phyloP scores from a whole-genome alignment of 2,888 invertebrate genomes.

The Mesorhabditis belari region DNA sequence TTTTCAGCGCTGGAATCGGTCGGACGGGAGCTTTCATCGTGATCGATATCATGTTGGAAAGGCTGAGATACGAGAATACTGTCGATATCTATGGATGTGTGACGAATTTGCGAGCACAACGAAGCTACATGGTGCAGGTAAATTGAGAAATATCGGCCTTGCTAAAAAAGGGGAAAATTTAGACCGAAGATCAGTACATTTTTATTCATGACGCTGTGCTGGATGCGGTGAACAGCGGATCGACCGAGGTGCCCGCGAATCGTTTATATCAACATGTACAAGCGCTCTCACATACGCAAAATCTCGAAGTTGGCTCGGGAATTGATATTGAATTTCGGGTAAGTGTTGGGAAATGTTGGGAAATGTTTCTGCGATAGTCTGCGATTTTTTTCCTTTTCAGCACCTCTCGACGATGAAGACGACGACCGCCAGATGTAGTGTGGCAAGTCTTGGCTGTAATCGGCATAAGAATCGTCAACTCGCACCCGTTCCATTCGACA shows the following conservation, averaged over 20 bases:
- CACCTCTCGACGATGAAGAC: constrained; percentile 86
- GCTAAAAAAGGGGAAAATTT: neutral
- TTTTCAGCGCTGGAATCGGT: constrained; percentile 72
- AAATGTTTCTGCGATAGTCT: too few relatives aligned
- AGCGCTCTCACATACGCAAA: constrained; percentile 83
- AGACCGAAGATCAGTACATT: constrained; percentile 69
- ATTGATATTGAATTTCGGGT: constrained; percentile 27
- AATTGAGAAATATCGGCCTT: neutral
- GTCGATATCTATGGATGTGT: constrained; percentile 99
- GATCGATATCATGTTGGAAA: constrained; percentile 95
- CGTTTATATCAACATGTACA: constrained; percentile 90
- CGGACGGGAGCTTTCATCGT: constrained; percentile 95
- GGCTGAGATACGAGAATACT: constrained; percentile 91
- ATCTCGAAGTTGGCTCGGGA: constrained; percentile 59
- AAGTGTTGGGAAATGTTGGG: too few relatives aligned
- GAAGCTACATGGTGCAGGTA: constrained; percentile 94
- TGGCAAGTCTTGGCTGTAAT: constrained; percentile 90
- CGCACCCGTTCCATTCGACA: constrained; percentile 93
- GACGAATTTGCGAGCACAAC: constrained; percentile 88
- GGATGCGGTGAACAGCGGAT: constrained; percentile 91
- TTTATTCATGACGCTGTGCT: constrained; percentile 96
- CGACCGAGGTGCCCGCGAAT: constrained; percentile 81
- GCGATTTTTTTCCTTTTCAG: too few relatives aligned
- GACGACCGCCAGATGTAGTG: constrained; percentile 85
- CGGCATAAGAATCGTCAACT: constrained; percentile 96